A percentile compares a stretch with the other conserved stretches of the same genome.
Conservation (phyloP, 2,113 vertebrate species). For the Xiphophorus hellerii region DNA sequence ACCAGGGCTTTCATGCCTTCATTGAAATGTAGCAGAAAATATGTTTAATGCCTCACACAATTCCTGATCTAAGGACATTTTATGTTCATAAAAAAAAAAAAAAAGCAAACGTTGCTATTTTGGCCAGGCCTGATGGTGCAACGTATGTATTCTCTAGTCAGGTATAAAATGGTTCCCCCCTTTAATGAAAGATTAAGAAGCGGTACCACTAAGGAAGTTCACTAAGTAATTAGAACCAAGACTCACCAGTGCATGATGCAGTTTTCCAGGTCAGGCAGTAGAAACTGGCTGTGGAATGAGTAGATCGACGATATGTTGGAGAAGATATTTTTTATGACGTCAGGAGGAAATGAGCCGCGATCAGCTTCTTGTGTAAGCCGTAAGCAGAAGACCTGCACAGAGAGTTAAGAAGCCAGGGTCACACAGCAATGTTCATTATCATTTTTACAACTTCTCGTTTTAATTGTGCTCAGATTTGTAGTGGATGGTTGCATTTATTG, state of each 20-base stretch:
- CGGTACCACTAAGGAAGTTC: neutral
- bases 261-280: constrained; percentile 86
- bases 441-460: neutral
- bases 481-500: no score
- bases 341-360: constrained; percentile 83
- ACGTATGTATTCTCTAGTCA: neutral
- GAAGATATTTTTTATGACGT: constrained; percentile 88
- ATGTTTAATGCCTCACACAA: neutral
- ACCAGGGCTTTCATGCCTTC: constrained; percentile 81
- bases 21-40: neutral
- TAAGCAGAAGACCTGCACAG: constrained; percentile 83
- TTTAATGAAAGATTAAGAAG: no score
- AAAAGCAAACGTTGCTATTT: neutral
- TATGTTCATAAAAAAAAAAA: no score
- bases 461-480: neutral
- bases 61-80: neutral
- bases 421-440: no score
- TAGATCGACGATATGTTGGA: constrained; percentile 92
- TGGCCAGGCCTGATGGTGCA: neutral
- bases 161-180: neutral
- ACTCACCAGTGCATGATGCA: constrained; percentile 86
- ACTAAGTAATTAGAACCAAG: neutral
- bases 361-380: constrained; percentile 84
- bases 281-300: constrained; percentile 87
- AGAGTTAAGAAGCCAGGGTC: neutral